phyloP scores from a whole-genome alignment of 1,140 invertebrate species.

The Lethrus apterus region DNA sequence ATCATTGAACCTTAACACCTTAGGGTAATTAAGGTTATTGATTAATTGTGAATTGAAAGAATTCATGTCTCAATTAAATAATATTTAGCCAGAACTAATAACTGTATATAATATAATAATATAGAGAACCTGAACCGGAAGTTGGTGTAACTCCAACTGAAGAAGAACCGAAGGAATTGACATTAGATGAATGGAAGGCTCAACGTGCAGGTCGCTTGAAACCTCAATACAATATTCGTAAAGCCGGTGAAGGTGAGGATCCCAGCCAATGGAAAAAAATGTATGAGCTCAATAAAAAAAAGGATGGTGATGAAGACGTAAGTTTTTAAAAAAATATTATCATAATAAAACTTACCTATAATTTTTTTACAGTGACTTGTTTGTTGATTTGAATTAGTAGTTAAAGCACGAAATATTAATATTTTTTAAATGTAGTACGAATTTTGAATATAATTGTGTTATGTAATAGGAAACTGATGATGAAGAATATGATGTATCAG shows the following conservation, averaged over 20 bases:
- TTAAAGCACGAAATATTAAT: neutral
- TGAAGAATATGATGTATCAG: constrained; percentile 67
- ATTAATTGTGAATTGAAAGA: too few species aligned
- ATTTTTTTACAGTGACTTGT: constrained; percentile 3
- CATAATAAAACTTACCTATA: constrained; percentile 4
- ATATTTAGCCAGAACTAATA: neutral
- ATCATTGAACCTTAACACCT: too few species aligned
- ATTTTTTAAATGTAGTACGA: neutral
- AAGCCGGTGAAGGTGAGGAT: constrained; percentile 89
- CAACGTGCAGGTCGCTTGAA: constrained; percentile 62
- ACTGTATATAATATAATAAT: neutral
- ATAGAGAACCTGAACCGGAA: constrained; percentile 42
- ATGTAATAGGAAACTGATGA: constrained; percentile 42
- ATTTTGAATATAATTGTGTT: neutral
- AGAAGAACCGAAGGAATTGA: constrained; percentile 73
- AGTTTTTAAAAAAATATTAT: constrained; percentile 45
- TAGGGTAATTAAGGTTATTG: too few species aligned
- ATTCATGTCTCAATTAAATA: neutral
- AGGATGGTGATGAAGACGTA: constrained; percentile 59
- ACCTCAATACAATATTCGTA: constrained; percentile 82
- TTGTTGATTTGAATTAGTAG: constrained; percentile 3
- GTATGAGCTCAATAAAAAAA: constrained; percentile 75
- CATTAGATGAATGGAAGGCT: constrained; percentile 85
- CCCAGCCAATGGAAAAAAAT: constrained; percentile 88
- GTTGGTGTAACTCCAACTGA: constrained; percentile 50